Evolutionary conservation across 2,113 vertebrate species (phyloP).

Genomic region (Zosterops japonicus): DNA sequence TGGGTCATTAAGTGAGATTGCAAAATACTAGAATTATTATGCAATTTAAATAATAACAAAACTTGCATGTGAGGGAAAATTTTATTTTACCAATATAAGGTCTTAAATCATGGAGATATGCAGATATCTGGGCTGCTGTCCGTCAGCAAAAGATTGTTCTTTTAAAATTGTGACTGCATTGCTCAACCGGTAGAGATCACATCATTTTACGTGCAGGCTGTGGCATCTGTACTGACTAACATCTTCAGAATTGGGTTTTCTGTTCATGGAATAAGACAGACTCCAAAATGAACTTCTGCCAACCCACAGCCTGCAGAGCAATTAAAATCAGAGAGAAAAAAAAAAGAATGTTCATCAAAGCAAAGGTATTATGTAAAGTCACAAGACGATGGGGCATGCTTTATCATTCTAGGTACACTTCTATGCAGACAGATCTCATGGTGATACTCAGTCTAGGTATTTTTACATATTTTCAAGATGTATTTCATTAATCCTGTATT

Average conservation of each 20-base stretch:
- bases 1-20: not conserved
- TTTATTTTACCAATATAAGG: not conserved
- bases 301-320: not conserved
- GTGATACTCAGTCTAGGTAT: not conserved
- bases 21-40: not conserved
- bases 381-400: accelerated
- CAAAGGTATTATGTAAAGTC: not conserved
- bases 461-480: not conserved
- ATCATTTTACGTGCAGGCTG: not conserved
- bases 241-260: not conserved
- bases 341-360: not conserved
- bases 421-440: not conserved
- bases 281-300: not conserved
- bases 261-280: not conserved
- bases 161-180: not conserved
- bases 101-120: not conserved
- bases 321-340: not conserved
- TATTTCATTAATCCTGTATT: not conserved
- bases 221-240: not conserved
- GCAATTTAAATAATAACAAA: not conserved
- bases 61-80: not conserved
- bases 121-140: not conserved
- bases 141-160: not conserved
- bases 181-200: not conserved
- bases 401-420: not conserved